A percentile compares a stretch with the other conserved stretches of the same genome.
These are phyloP conservation scores for Montifringilla adamsi DNA, from an alignment of 2,113 vertebrate species.

Conservation along the genomic window DNA sequence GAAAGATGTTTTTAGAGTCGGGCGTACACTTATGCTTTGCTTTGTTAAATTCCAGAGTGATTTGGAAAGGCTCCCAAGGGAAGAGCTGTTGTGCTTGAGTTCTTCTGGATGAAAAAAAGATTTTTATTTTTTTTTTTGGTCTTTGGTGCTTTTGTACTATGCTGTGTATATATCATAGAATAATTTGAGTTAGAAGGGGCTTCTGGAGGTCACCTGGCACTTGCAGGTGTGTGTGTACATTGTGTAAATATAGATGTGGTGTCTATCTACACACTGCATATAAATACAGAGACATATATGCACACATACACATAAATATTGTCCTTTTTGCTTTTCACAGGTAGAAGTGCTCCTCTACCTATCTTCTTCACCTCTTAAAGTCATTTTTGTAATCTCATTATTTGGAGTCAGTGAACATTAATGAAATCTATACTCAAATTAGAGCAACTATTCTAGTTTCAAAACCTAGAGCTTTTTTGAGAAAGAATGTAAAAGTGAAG, in stretches of 20 bases:
- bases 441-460: background rate
- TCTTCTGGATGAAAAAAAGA: background rate
- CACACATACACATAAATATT: background rate
- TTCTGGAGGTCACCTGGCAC: background rate
- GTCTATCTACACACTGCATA: background rate
- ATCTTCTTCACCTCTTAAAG: background rate
- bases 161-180: background rate
- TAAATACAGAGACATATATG: background rate
- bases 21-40: background rate
- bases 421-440: background rate
- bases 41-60: constrained; percentile 13
- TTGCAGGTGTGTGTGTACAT: accelerated
- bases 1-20: background rate
- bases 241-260: background rate
- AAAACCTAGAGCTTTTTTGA: background rate
- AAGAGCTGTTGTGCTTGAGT: background rate
- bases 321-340: background rate
- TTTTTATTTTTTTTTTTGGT: background rate
- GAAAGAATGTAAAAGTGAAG: background rate
- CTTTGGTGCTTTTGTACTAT: background rate
- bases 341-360: background rate
- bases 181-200: background rate
- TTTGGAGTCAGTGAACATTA: background rate
- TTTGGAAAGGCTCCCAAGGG: constrained; percentile 18
- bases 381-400: background rate